Evolutionary conservation across 2,888 invertebrate genomes (phyloP), one percentile per base, ranked within the genome.

Genomic region (Serripes groenlandicus): DNA sequence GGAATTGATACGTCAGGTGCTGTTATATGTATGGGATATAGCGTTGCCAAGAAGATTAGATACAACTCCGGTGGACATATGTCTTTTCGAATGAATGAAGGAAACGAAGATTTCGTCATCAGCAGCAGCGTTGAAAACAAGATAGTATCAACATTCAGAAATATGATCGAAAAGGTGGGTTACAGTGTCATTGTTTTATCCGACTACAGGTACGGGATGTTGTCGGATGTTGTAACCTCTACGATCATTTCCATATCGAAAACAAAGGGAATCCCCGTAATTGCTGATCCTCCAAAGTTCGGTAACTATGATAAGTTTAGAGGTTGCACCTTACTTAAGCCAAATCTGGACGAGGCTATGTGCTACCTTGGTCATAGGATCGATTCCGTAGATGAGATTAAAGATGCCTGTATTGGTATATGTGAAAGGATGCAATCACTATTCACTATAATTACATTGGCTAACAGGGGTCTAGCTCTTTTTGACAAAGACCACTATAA

Each of bases 201-300:
- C n/a, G 81, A 81, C 26, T 81, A 76, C 30, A 23, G 73, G 30
- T 54, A 52, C 23, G 75, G 81, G 26, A 58, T 76, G 34, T 26
- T 76, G n/a, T 64, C 76, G n/a, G 35, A 58, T 1, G 15, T 37
- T 7, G 49, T 69, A 28, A 42, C 66, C 0, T 56, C 70, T 15
- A 18, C 11, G 1, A 30, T 75, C 15, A 76, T 81, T n/a, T 32
- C 35, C 15, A 7, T 37, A 2, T 58, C 68, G 0, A 66, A 15
- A 5, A 18, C 35, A 28, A 66, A 52, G 4, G 35, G n/a, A 3
- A 35, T 81, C 1, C 68, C 73, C 1, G 70, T 66, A 0, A 34
- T 81, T 30, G 81, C 76, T n/a, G 81, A 81, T 42, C 81, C 81
- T 30, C 81, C 81, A 18, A 81, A 81, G 49, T 37, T 37, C 35